Conservation (phyloP, 2,797 vertebrate species). For the Microchirus variegatus region DNA sequence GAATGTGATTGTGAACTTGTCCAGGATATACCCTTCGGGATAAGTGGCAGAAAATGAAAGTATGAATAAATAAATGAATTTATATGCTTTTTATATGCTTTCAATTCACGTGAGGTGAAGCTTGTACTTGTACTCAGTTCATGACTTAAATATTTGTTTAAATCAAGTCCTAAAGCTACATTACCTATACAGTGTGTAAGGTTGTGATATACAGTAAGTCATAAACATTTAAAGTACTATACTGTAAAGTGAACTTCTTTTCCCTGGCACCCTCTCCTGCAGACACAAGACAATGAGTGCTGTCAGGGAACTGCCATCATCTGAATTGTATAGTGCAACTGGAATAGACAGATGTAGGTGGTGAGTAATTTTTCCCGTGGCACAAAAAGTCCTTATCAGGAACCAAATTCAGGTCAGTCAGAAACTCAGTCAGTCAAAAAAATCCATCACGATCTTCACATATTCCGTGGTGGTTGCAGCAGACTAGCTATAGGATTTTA, state of each 20-base stretch:
- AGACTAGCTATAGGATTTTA: neutral
- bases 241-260: neutral
- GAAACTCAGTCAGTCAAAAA: slow-evolving; percentile 27
- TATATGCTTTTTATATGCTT: too few relatives aligned
- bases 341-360: slow-evolving; percentile 18
- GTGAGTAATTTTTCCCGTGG: slow-evolving; percentile 23
- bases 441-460: slow-evolving; percentile 13
- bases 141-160: too few relatives aligned
- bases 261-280: neutral
- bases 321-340: slow-evolving; percentile 41
- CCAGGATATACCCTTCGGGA: too few relatives aligned
- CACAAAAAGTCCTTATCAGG: slow-evolving; percentile 29
- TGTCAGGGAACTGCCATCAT: slow-evolving; percentile 24
- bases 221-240: slow-evolving; percentile 9
- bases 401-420: slow-evolving; percentile 36
- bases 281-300: slow-evolving; percentile 16
- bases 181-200: neutral
- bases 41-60: neutral
- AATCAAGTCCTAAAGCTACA: too few relatives aligned
- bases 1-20: too few relatives aligned
- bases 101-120: too few relatives aligned
- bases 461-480: slow-evolving; percentile 6
- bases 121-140: too few relatives aligned
- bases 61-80: too few relatives aligned
- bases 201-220: slow-evolving; percentile 4